Evolutionary conservation across 2,797 vertebrate genomes (phyloP).

Genomic region (Rousettus madagascariensis): DNA sequence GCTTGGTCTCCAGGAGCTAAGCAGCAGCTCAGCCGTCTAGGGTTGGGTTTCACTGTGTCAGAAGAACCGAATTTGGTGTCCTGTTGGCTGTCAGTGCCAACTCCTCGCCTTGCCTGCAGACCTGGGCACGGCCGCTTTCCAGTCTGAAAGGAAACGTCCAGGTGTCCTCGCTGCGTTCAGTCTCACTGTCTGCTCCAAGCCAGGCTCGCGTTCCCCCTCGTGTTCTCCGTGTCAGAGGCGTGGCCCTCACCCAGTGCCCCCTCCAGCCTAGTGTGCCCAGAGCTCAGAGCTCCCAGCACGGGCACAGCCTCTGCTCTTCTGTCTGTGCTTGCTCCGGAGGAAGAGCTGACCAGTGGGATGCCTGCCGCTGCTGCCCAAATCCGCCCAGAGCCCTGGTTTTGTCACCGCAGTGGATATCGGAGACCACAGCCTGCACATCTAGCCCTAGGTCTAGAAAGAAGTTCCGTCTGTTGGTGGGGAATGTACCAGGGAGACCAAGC

Average conservation of each 20-base stretch:
- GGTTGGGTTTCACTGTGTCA: not conserved
- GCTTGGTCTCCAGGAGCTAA: not conserved
- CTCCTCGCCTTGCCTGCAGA: not conserved
- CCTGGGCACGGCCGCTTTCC: fast-evolving
- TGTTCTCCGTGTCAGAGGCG: not conserved
- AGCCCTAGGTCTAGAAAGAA: not conserved
- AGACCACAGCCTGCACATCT: not conserved
- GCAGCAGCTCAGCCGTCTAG: not conserved
- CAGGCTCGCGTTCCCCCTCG: not conserved
- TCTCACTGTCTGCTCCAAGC: no score
- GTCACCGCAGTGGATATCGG: fast-evolving
- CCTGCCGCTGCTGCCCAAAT: not conserved
- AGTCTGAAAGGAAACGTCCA: no score
- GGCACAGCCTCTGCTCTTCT: not conserved
- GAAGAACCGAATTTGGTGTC: not conserved
- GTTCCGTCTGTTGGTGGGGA: not conserved
- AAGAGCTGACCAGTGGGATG: fast-evolving
- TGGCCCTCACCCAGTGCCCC: not conserved
- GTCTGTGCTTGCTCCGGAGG: not conserved
- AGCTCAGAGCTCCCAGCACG: fast-evolving
- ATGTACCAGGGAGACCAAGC: not conserved
- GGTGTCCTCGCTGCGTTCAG: not conserved
- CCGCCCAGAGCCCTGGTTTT: not conserved
- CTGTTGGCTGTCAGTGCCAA: not conserved
- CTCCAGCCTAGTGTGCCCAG: not conserved